Percentiles rank a stretch among this genome's conserved stretches.
Conservation (phyloP, 2,888 invertebrate species). For the Xylota segnis region DNA sequence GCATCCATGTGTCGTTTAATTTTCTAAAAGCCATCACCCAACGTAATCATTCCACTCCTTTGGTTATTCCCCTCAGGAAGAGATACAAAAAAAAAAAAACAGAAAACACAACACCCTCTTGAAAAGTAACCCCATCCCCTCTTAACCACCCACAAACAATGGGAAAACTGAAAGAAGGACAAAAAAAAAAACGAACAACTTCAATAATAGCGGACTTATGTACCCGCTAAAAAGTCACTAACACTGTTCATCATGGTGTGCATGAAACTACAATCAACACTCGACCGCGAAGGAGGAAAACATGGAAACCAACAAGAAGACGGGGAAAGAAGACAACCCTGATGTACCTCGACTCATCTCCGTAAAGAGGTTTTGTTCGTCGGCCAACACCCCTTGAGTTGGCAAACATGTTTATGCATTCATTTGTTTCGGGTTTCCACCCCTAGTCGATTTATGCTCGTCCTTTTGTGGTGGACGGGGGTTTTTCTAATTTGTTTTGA, state of each 20-base stretch:
- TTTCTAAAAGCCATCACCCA: conserved; percentile 83
- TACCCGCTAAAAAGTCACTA: conserved; percentile 75
- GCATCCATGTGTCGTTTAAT: conserved; percentile 84
- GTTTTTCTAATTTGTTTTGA: conserved; percentile 69
- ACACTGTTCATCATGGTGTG: conserved; percentile 36
- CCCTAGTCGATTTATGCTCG: neutral
- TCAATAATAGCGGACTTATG: conserved; percentile 73
- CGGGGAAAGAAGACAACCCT: conserved; percentile 36
- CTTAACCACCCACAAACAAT: conserved; percentile 68
- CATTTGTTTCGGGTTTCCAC: conserved; percentile 69
- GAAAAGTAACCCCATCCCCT: conserved; percentile 69
- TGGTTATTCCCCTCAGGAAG: conserved; percentile 12
- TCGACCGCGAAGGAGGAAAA: conserved; percentile 70
- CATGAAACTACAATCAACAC: conserved; percentile 50
- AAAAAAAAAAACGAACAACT: conserved; percentile 66
- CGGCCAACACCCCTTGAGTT: conserved; percentile 61
- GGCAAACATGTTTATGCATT: conserved; percentile 76
- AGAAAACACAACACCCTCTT: conserved; percentile 70
- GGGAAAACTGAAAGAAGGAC: neutral
- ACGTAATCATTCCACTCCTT: conserved; percentile 77
- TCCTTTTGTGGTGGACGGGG: conserved; percentile 26
- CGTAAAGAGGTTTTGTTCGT: conserved; percentile 34
- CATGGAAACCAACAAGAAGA: conserved; percentile 38
- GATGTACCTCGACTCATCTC: conserved; percentile 59
- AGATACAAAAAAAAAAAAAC: conserved; percentile 64